Conservation (phyloP, 2,888 invertebrate genomes). For the Cerastis leucographa region DNA sequence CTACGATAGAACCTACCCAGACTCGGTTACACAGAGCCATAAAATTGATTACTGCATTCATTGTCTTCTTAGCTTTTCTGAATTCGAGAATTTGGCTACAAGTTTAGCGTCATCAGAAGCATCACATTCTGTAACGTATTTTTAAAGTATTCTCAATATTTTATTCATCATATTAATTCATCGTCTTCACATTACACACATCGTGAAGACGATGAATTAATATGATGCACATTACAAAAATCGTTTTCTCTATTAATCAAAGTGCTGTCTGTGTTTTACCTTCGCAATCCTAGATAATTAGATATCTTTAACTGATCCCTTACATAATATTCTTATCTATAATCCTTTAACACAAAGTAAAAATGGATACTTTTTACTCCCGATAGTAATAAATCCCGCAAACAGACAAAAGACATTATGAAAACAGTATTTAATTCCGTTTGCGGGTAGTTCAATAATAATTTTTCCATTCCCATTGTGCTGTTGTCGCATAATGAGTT, state of each 20-base stretch:
- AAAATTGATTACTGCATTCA: too few species aligned
- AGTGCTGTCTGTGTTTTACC: neutral
- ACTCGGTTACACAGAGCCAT: too few species aligned
- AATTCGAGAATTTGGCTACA: too few species aligned
- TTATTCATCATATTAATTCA: neutral
- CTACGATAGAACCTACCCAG: neutral
- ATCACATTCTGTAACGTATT: neutral
- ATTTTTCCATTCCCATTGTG: constrained; percentile 39
- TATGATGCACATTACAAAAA: too few species aligned
- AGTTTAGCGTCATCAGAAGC: too few species aligned
- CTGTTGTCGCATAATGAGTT: constrained; percentile 19
- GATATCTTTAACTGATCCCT: neutral
- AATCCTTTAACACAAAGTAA: neutral
- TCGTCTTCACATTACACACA: neutral
- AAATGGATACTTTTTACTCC: too few species aligned
- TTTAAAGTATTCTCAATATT: neutral
- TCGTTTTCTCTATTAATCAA: neutral
- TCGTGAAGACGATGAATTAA: too few species aligned
- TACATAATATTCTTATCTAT: neutral
- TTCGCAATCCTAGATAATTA: neutral
- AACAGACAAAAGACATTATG: constrained; percentile 24
- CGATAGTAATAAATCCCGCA: constrained; percentile 3
- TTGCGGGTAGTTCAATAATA: constrained; percentile 12
- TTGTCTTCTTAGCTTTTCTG: too few species aligned
- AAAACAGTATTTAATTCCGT: constrained; percentile 2